These are phyloP conservation scores for Mimachlamys varia DNA, from an alignment of 2,888 invertebrate genomes.

Conservation along the genomic window DNA sequence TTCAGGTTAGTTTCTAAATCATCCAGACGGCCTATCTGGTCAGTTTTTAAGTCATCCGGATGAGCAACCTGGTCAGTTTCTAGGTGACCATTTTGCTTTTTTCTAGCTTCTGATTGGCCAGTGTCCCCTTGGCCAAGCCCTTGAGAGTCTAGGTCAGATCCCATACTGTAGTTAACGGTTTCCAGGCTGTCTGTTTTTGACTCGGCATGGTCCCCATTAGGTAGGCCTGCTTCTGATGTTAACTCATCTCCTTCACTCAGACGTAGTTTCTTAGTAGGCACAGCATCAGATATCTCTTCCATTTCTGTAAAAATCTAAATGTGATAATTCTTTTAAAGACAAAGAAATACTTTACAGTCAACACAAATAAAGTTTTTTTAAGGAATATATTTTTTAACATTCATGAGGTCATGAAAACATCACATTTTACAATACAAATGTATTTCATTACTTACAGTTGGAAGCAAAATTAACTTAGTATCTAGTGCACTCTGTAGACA, in stretches of 20 bases:
- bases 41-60: background rate
- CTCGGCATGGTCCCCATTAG: background rate
- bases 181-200: background rate
- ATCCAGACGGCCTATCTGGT: background rate
- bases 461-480: too few species aligned
- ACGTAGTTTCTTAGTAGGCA: background rate
- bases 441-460: too few species aligned
- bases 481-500: too few species aligned
- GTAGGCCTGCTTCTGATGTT: background rate
- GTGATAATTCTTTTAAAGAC: background rate
- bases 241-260: conserved; percentile 26
- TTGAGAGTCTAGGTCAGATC: background rate
- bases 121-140: background rate
- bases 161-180: background rate
- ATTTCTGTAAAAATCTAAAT: background rate
- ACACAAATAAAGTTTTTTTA: too few species aligned
- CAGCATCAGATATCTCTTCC: background rate
- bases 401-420: too few species aligned
- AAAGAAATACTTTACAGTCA: too few species aligned
- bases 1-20: conserved; percentile 51
- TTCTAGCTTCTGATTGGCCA: background rate
- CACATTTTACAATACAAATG: too few species aligned
- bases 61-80: too few species aligned
- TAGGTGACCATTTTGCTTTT: background rate
- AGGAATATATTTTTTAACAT: too few species aligned